Evolutionary conservation across 2,888 invertebrate species (phyloP).

Genomic region (Gasteruption jaculator): DNA sequence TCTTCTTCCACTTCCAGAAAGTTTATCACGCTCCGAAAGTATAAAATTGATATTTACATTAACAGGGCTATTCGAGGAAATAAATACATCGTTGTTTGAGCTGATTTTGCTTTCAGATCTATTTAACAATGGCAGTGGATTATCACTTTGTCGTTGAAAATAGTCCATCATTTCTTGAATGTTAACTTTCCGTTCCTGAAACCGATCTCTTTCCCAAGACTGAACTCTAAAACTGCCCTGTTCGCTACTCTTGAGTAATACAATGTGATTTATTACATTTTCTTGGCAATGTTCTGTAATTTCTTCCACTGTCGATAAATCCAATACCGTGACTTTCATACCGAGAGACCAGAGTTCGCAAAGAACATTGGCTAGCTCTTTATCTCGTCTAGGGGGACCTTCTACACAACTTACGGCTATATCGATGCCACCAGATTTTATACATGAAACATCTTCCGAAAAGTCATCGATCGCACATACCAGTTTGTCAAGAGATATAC

Average conservation of each 20-base stretch:
- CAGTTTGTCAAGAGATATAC: constrained; percentile 78
- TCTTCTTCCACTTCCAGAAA: constrained; percentile 39
- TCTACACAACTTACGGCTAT: constrained; percentile 66
- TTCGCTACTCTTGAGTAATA: constrained; percentile 62
- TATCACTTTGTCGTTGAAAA: constrained; percentile 62
- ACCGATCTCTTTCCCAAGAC: constrained; percentile 63
- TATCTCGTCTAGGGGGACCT: constrained; percentile 57
- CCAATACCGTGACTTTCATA: constrained; percentile 61
- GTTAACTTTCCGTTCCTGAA: constrained; percentile 63
- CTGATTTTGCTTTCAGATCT: constrained; percentile 47
- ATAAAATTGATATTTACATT: constrained; percentile 42
- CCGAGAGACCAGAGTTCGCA: constrained; percentile 70
- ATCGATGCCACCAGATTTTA: constrained; percentile 56
- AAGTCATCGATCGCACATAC: constrained; percentile 59
- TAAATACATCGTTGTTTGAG: constrained; percentile 29
- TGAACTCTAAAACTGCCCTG: constrained; percentile 56
- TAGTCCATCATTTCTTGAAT: constrained; percentile 65
- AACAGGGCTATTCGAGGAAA: constrained; percentile 32
- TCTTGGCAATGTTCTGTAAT: constrained; percentile 50
- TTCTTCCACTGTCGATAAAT: constrained; percentile 61
- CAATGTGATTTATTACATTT: constrained; percentile 55
- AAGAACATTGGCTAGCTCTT: constrained; percentile 56
- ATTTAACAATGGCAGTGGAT: constrained; percentile 35
- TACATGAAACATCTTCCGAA: constrained; percentile 47
- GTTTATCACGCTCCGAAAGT: constrained; percentile 38